phyloP scores from a whole-genome alignment of 2,797 vertebrate species.

The Eulemur mongoz region DNA sequence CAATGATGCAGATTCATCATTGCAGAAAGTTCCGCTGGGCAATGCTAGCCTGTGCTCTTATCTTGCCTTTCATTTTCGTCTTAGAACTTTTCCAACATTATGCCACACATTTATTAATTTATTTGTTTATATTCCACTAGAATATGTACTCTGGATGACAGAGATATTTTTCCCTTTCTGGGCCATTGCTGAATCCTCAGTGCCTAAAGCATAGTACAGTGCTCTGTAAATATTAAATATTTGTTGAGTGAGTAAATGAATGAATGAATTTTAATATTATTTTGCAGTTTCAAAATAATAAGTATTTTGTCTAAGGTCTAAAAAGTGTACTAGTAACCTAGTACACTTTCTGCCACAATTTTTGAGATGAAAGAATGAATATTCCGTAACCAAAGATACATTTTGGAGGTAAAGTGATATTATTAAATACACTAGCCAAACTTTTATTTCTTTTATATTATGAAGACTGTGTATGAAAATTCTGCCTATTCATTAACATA shows the following conservation, averaged over 20 bases:
- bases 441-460: not conserved
- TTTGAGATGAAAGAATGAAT: conserved; percentile 14
- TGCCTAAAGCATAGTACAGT: not conserved
- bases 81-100: not conserved
- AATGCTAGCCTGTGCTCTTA: not conserved
- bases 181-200: not conserved
- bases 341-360: not conserved
- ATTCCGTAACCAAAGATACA: not conserved
- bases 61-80: not conserved
- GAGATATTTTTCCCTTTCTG: not conserved
- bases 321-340: not conserved
- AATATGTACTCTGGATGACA: not conserved
- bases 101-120: not conserved
- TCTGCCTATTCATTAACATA: not conserved
- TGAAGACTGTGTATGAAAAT: not conserved
- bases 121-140: not conserved
- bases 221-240: not conserved
- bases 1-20: not conserved
- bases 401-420: not conserved
- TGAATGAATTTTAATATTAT: not conserved
- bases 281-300: conserved; percentile 23
- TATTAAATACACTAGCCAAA: not conserved
- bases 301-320: not conserved
- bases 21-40: not conserved
- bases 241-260: not conserved